Percentiles rank a stretch among this genome's conserved stretches.
Conservation (phyloP, 2,797 vertebrate species). For the Scyliorhinus canicula region DNA sequence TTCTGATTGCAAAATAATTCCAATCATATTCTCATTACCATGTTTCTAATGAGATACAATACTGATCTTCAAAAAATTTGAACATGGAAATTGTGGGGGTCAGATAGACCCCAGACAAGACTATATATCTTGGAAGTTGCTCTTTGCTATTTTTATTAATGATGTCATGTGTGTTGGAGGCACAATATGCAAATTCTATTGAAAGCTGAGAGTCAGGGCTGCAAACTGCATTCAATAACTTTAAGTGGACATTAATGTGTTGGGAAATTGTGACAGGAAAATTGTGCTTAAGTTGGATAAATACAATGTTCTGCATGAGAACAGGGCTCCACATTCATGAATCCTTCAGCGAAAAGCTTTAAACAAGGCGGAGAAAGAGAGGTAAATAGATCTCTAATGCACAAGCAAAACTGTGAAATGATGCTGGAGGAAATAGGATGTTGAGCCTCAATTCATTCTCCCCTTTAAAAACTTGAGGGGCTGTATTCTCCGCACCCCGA, state of each 20-base stretch:
- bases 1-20: not conserved
- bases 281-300: not conserved
- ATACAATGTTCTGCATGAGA: not conserved
- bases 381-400: not conserved
- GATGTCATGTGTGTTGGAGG: not conserved
- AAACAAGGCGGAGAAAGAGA: not conserved
- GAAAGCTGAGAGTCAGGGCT: not conserved
- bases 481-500: too few relatives aligned
- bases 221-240: not conserved
- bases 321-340: not conserved
- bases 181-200: not conserved
- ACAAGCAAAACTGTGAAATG: too few relatives aligned
- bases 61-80: not conserved
- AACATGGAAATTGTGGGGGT: not conserved
- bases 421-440: too few relatives aligned
- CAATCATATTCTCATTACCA: not conserved
- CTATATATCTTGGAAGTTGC: not conserved
- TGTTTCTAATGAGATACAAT: not conserved
- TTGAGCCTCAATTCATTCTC: too few relatives aligned
- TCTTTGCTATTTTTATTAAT: not conserved
- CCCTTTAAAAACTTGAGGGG: too few relatives aligned
- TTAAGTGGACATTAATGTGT: not conserved
- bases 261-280: not conserved
- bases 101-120: not conserved
- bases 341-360: not conserved